phyloP scores from a whole-genome alignment of 2,888 invertebrate species.

The Limnephilus rhombicus region DNA sequence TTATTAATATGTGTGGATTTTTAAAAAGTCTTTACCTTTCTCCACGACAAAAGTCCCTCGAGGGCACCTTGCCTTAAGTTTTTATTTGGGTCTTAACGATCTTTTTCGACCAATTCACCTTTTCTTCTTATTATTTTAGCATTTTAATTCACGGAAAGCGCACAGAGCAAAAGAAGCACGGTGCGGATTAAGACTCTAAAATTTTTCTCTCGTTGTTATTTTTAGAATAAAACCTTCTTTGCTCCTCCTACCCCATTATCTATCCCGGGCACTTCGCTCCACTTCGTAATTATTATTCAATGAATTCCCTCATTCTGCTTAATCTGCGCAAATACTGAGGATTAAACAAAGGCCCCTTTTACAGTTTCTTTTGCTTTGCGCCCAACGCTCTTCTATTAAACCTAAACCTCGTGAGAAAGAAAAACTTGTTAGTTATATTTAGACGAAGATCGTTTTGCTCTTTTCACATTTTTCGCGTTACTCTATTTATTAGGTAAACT shows the following conservation, averaged over 20 bases:
- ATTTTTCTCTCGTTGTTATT: not conserved
- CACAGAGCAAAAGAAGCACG: not conserved
- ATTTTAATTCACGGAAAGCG: not conserved
- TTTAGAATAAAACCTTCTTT: not conserved
- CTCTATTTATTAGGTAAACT: not conserved
- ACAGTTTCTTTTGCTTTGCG: not conserved
- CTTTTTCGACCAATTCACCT: not conserved
- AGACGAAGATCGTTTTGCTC: not conserved
- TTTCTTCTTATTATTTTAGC: not conserved
- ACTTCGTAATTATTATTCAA: slow-evolving; percentile 42
- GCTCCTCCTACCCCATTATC: not conserved
- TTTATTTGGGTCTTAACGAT: not conserved
- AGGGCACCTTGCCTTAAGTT: not conserved
- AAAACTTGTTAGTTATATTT: not conserved
- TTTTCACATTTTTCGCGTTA: not conserved
- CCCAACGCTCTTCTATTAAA: not conserved
- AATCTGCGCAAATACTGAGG: slow-evolving; percentile 26
- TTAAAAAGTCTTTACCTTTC: too few relatives aligned
- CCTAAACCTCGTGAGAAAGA: not conserved
- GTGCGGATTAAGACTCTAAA: not conserved
- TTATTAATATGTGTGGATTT: too few relatives aligned
- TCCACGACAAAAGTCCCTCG: too few relatives aligned
- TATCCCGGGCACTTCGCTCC: not conserved
- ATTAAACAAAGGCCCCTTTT: not conserved
- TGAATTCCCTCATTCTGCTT: slow-evolving; percentile 36